These are phyloP conservation scores for Caerostris extrusa DNA, from an alignment of 1,140 invertebrate species.

Conservation along the genomic window DNA sequence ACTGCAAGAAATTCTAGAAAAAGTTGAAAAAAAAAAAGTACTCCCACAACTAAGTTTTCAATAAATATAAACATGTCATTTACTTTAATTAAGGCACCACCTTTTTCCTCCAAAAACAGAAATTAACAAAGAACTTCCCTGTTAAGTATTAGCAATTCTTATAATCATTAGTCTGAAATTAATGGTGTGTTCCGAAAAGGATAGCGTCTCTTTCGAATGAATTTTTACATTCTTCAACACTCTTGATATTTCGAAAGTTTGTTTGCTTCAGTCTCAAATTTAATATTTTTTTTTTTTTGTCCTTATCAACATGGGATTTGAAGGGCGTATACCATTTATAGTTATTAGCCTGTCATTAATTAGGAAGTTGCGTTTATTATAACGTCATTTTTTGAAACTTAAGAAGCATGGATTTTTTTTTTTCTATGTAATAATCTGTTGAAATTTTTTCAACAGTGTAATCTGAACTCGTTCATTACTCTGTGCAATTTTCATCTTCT, in stretches of 20 bases:
- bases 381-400: neutral
- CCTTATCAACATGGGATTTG: slow-evolving; percentile 3
- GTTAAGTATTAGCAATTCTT: neutral
- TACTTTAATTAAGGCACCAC: neutral
- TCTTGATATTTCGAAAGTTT: neutral
- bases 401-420: neutral
- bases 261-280: neutral
- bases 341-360: slow-evolving; percentile 32
- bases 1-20: too few species aligned
- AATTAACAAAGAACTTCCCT: neutral
- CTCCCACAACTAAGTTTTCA: too few species aligned
- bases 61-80: too few species aligned
- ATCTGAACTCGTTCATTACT: neutral
- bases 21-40: too few species aligned
- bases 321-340: neutral
- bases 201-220: neutral
- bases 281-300: slow-evolving; percentile 1
- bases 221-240: neutral
- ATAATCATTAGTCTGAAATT: slow-evolving; percentile 1
- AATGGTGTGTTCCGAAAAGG: neutral
- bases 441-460: neutral
- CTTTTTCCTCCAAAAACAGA: neutral
- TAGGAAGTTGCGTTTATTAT: slow-evolving; percentile 14
- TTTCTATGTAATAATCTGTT: neutral
- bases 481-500: neutral